A percentile compares a stretch with the other conserved stretches of the same genome.
phyloP scores from a whole-genome alignment of 2,888 invertebrate species.

The Leptinotarsa juncta region DNA sequence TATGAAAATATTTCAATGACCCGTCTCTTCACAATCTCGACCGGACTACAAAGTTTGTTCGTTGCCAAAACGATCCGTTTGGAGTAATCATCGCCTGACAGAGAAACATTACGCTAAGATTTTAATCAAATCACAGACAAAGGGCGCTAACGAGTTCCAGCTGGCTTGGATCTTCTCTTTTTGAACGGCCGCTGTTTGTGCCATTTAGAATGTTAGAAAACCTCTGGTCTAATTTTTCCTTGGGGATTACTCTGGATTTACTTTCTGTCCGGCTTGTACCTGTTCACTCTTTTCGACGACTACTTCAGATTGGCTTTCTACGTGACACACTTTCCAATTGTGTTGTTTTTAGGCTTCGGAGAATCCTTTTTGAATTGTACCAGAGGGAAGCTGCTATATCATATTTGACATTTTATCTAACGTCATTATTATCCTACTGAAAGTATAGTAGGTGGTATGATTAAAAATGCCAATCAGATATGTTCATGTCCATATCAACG shows the following conservation, averaged over 20 bases:
- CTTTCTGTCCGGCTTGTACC: slow-evolving; percentile 35
- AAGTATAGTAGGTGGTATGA: no score
- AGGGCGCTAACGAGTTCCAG: slow-evolving; percentile 20
- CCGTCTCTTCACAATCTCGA: background rate
- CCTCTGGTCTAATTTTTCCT: slow-evolving; percentile 39
- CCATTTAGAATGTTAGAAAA: slow-evolving; percentile 39
- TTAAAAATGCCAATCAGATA: no score
- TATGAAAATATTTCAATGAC: background rate
- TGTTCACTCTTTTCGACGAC: slow-evolving; percentile 32
- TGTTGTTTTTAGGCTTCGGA: slow-evolving; percentile 22
- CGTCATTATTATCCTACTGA: no score
- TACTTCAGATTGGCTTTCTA: slow-evolving; percentile 41
- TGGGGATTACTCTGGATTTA: slow-evolving; percentile 39
- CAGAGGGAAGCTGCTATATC: background rate
- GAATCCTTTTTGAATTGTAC: background rate
- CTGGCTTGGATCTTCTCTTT: slow-evolving; percentile 32
- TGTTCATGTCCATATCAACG: no score
- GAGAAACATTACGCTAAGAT: slow-evolving; percentile 10
- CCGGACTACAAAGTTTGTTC: background rate
- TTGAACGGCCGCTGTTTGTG: slow-evolving; percentile 14
- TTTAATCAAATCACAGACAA: slow-evolving; percentile 24
- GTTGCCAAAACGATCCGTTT: slow-evolving; percentile 5
- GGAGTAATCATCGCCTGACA: slow-evolving; percentile 17
- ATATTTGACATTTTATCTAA: background rate
- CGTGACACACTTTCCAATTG: slow-evolving; percentile 36